Evolutionary conservation across 2,888 invertebrate species (phyloP).

Genomic region (Creontiades dilutus): DNA sequence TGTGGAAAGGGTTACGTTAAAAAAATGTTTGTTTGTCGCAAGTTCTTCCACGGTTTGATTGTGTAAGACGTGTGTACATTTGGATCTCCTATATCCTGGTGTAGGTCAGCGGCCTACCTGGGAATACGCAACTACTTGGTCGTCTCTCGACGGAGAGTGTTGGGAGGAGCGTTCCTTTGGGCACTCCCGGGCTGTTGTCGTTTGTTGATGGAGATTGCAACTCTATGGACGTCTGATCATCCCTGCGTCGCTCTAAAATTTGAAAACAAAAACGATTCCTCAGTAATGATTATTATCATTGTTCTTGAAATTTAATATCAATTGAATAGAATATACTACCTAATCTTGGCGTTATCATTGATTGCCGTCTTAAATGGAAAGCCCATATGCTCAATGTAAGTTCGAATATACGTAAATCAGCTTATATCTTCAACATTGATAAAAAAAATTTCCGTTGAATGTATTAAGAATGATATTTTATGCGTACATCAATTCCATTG

Average conservation of each 20-base stretch:
- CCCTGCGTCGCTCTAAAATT: slow-evolving; percentile 25
- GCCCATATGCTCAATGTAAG: no score
- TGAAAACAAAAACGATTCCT: no score
- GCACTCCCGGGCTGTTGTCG: slow-evolving; percentile 75
- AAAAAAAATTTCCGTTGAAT: no score
- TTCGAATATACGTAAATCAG: no score
- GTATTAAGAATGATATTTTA: no score
- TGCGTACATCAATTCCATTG: no score
- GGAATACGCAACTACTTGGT: slow-evolving; percentile 71
- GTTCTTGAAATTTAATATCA: no score
- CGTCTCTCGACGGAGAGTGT: slow-evolving; percentile 73
- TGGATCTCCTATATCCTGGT: slow-evolving; percentile 54
- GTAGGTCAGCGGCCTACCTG: slow-evolving; percentile 65
- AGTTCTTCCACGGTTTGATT: background rate
- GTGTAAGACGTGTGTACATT: slow-evolving; percentile 4
- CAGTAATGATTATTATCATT: no score
- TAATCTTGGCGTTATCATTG: no score
- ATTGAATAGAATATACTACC: no score
- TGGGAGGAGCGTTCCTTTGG: slow-evolving; percentile 76
- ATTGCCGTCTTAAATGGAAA: no score
- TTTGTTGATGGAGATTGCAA: slow-evolving; percentile 85
- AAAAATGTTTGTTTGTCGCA: background rate
- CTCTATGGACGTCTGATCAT: slow-evolving; percentile 82
- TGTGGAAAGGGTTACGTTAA: slow-evolving; percentile 25
- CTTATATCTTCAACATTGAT: no score